Conservation (phyloP, 1,140 invertebrate genomes). For the Phenacoccus solenopsis region DNA sequence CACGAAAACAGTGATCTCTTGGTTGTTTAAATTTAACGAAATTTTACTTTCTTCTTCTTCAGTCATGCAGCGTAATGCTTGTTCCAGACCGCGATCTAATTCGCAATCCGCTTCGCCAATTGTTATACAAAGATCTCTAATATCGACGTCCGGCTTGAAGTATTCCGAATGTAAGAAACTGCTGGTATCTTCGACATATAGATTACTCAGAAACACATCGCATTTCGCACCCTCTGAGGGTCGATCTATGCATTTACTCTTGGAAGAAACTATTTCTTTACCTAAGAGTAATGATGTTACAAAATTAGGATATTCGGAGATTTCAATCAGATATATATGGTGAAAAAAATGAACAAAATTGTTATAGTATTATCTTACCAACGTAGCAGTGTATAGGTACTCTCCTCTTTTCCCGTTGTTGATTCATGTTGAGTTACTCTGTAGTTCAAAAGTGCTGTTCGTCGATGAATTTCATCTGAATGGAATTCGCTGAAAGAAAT, state of each 20-base stretch:
- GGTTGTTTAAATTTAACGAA: neutral
- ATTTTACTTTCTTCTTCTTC: conserved; percentile 15
- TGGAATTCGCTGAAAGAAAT: too few relatives aligned
- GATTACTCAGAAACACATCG: conserved; percentile 6
- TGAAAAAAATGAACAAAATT: neutral
- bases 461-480: too few relatives aligned
- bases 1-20: conserved; percentile 8
- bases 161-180: conserved; percentile 15
- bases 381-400: neutral
- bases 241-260: conserved; percentile 6
- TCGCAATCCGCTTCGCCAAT: conserved; percentile 24
- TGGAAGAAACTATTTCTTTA: conserved; percentile 17
- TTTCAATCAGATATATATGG: neutral
- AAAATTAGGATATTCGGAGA: neutral
- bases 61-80: conserved; percentile 14
- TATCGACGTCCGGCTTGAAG: neutral
- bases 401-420: neutral
- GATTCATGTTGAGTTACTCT: too few relatives aligned
- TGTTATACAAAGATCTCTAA: conserved; percentile 7
- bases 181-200: conserved; percentile 6
- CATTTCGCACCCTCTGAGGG: conserved; percentile 21
- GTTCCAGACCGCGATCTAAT: conserved; percentile 23
- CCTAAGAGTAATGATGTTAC: neutral
- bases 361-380: neutral
- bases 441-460: too few relatives aligned